A percentile compares a stretch with the other conserved stretches of the same genome.
Evolutionary conservation across 2,113 vertebrate genomes (phyloP).

Genomic region (Philantomba maxwellii): DNA sequence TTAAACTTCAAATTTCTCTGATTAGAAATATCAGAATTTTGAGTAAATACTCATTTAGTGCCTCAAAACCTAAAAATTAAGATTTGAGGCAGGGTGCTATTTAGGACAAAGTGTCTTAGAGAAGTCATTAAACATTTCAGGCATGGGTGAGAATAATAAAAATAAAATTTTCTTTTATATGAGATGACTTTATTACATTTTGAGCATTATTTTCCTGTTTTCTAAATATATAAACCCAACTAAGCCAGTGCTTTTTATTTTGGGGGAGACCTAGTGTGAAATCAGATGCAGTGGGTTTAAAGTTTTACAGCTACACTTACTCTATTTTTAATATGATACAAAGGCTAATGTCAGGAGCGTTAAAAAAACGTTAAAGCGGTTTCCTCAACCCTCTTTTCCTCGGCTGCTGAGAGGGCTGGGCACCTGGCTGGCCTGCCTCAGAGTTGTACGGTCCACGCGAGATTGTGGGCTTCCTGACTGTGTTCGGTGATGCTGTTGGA

Average conservation of each 20-base stretch:
- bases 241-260: neutral
- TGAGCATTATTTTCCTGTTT: slow-evolving; percentile 24
- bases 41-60: neutral
- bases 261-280: neutral
- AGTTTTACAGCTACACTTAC: neutral
- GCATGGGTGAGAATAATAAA: neutral
- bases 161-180: neutral
- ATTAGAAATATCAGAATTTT: neutral
- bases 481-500: neutral
- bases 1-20: slow-evolving; percentile 24
- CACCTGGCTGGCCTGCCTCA: neutral
- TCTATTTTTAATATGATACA: neutral
- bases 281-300: neutral
- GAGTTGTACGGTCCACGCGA: neutral
- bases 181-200: neutral
- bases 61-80: slow-evolving; percentile 23
- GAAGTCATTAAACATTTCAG: slow-evolving; percentile 8
- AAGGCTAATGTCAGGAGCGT: neutral
- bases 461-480: neutral
- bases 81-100: neutral
- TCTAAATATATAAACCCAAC: neutral
- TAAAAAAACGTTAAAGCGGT: neutral
- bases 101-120: slow-evolving; percentile 24
- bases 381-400: neutral
- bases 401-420: neutral